Evolutionary conservation across 2,888 invertebrate genomes (phyloP).

Genomic region (Pyrgus malvae): DNA sequence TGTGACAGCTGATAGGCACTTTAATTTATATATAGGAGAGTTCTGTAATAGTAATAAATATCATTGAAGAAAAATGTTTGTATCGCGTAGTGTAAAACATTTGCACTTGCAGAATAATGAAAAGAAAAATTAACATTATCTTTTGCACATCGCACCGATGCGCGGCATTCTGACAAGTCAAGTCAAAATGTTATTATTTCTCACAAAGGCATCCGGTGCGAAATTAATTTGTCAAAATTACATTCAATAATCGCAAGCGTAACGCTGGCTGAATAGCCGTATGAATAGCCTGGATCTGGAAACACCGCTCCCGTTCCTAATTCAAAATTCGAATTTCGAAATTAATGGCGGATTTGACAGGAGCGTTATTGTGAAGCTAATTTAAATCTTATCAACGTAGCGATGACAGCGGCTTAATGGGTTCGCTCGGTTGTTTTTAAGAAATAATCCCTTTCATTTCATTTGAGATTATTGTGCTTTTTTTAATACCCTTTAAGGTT

Average conservation of each 20-base stretch:
- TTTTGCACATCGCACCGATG: conserved; percentile 5
- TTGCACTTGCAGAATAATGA: not conserved
- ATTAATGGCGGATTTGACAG: conserved; percentile 82
- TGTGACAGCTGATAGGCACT: no score
- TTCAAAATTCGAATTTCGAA: conserved; percentile 66
- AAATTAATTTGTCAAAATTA: conserved; percentile 59
- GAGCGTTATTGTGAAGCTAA: conserved; percentile 78
- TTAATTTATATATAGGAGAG: no score
- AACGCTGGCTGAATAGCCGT: conserved; percentile 33
- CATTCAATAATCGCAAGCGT: conserved; percentile 40
- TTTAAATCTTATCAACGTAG: conserved; percentile 79
- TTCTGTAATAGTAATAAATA: no score
- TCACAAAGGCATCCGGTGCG: conserved; percentile 27
- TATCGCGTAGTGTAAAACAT: not conserved
- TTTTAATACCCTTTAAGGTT: conserved; percentile 39
- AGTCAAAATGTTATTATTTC: conserved; percentile 25
- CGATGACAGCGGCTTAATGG: conserved; percentile 80
- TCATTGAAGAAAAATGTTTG: no score
- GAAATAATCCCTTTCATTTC: conserved; percentile 64
- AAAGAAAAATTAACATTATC: not conserved
- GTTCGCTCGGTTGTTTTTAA: conserved; percentile 69
- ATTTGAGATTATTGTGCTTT: conserved; percentile 42
- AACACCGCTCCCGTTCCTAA: conserved; percentile 74
- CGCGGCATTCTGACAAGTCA: conserved; percentile 1
- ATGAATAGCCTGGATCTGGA: conserved; percentile 37